Conservation (phyloP, 2,888 invertebrate species). For the Philhelius pedissequus region DNA sequence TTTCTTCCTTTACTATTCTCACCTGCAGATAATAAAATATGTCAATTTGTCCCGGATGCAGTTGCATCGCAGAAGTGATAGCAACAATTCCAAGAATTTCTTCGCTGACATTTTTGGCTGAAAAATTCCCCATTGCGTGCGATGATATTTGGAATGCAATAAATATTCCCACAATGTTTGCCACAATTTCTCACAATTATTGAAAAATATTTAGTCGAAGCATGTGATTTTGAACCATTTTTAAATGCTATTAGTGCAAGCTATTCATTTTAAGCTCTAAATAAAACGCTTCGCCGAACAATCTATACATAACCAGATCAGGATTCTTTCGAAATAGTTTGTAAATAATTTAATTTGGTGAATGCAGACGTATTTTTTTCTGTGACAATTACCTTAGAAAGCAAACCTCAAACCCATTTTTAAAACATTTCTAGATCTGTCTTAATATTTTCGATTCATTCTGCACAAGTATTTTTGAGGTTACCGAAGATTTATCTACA, state of each 20-base stretch:
- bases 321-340: neutral
- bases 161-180: neutral
- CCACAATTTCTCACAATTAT: too few species aligned
- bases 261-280: too few species aligned
- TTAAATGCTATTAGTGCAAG: too few species aligned
- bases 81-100: neutral
- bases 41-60: neutral
- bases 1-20: neutral
- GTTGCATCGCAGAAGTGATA: neutral
- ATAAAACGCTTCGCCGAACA: neutral
- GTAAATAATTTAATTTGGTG: neutral
- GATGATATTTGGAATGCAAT: neutral
- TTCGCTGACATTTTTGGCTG: neutral
- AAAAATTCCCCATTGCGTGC: neutral
- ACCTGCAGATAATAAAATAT: neutral
- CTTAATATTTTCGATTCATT: neutral
- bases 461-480: constrained; percentile 2
- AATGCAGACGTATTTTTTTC: neutral
- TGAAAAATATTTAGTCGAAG: too few species aligned
- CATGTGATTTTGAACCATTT: too few species aligned
- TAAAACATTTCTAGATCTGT: neutral
- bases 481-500: constrained; percentile 7
- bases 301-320: neutral
- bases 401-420: neutral
- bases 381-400: too few species aligned